These are phyloP conservation scores for Rhagium mordax DNA, from an alignment of 2,888 invertebrate species.

Conservation along the genomic window DNA sequence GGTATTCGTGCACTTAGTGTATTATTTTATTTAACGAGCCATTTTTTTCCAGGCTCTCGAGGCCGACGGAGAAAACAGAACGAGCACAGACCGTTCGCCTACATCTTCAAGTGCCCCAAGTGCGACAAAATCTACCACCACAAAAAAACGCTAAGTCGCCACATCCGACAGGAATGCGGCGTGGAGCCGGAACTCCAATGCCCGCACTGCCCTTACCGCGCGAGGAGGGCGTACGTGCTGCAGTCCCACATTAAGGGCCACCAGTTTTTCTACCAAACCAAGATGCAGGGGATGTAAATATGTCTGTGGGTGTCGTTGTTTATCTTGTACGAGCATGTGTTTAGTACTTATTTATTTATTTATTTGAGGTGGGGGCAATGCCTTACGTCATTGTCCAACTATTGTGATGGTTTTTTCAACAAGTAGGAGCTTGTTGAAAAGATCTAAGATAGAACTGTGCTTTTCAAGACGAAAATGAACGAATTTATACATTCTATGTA, in stretches of 20 bases:
- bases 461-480: no score
- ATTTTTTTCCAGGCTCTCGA: slow-evolving; percentile 20
- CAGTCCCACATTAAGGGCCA: slow-evolving; percentile 66
- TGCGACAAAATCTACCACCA: slow-evolving; percentile 71
- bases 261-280: slow-evolving; percentile 53
- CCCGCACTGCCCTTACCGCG: slow-evolving; percentile 82
- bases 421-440: not conserved
- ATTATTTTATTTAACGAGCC: not conserved
- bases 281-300: slow-evolving; percentile 39
- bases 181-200: slow-evolving; percentile 81
- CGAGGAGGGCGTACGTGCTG: slow-evolving; percentile 74
- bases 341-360: not conserved
- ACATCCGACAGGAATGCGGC: slow-evolving; percentile 72
- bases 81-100: slow-evolving; percentile 19
- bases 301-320: not conserved
- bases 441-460: no score
- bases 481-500: no score
- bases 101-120: slow-evolving; percentile 65
- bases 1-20: not conserved
- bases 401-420: not conserved
- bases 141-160: slow-evolving; percentile 71
- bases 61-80: slow-evolving; percentile 14
- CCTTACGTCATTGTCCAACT: not conserved
- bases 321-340: not conserved
- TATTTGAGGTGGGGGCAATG: not conserved